Conservation (phyloP, 2,797 vertebrate species). For the Lacerta viridis region DNA sequence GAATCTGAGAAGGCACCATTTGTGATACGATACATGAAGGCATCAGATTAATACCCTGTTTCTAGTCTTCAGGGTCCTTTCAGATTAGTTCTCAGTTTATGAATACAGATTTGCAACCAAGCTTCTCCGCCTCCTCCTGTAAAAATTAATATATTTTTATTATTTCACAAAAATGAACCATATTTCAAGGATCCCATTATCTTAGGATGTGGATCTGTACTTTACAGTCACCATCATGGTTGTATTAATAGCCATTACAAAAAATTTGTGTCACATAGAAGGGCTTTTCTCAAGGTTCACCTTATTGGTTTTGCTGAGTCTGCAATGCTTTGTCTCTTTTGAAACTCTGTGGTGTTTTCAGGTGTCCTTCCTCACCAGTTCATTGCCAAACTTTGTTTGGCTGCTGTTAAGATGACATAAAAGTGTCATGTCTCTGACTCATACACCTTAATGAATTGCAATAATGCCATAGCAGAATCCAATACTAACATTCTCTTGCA, state of each 20-base stretch:
- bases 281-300: background rate
- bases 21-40: background rate
- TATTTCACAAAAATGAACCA: background rate
- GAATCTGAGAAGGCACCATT: background rate
- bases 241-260: background rate
- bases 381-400: slow-evolving; percentile 9
- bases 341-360: background rate
- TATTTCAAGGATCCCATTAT: background rate
- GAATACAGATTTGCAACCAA: background rate
- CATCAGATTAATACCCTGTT: background rate
- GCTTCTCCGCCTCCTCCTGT: background rate
- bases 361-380: background rate
- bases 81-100: background rate
- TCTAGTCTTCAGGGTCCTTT: background rate
- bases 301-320: background rate
- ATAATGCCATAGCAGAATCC: background rate
- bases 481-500: background rate
- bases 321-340: background rate
- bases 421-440: slow-evolving; percentile 8
- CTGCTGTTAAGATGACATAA: background rate
- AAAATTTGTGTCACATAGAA: background rate
- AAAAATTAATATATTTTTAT: background rate
- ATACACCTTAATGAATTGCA: background rate
- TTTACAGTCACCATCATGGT: background rate
- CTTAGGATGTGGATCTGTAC: background rate